Percentiles rank a stretch among this genome's conserved stretches.
These are phyloP conservation scores for Staurois parvus DNA, from an alignment of 2,797 vertebrate genomes.

Conservation along the genomic window DNA sequence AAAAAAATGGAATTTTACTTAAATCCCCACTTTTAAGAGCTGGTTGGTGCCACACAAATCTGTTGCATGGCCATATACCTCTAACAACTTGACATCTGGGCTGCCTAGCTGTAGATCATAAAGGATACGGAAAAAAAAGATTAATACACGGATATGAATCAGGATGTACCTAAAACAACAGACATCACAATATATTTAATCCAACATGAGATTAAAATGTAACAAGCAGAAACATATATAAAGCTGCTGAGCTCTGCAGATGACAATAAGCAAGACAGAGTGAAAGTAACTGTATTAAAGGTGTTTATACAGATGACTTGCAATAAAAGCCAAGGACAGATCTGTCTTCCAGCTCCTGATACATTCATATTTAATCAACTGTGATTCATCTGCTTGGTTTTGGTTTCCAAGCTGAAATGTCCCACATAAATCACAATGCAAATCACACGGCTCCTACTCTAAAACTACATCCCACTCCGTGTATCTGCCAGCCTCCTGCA, in stretches of 20 bases:
- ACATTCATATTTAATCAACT: slow-evolving; percentile 46
- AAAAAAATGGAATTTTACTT: no score
- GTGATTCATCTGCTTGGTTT: slow-evolving; percentile 37
- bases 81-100: neutral
- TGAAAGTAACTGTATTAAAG: slow-evolving; percentile 32
- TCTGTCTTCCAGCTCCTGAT: slow-evolving; percentile 17
- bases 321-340: slow-evolving; percentile 49
- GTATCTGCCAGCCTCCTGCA: neutral
- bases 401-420: slow-evolving; percentile 20
- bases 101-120: neutral
- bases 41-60: neutral
- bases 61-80: neutral
- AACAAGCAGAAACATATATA: slow-evolving; percentile 11
- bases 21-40: no score
- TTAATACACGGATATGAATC: neutral
- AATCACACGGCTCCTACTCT: slow-evolving; percentile 27
- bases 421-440: slow-evolving; percentile 49
- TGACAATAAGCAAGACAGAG: slow-evolving; percentile 38
- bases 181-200: neutral
- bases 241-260: slow-evolving; percentile 38
- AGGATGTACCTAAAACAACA: neutral
- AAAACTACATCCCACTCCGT: neutral
- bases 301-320: slow-evolving; percentile 33
- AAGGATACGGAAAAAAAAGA: neutral
- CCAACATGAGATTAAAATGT: slow-evolving; percentile 42